Percentiles rank a stretch among this genome's conserved stretches.
Evolutionary conservation across 2,888 invertebrate genomes (phyloP).

Genomic region (Capitulum mitella): DNA sequence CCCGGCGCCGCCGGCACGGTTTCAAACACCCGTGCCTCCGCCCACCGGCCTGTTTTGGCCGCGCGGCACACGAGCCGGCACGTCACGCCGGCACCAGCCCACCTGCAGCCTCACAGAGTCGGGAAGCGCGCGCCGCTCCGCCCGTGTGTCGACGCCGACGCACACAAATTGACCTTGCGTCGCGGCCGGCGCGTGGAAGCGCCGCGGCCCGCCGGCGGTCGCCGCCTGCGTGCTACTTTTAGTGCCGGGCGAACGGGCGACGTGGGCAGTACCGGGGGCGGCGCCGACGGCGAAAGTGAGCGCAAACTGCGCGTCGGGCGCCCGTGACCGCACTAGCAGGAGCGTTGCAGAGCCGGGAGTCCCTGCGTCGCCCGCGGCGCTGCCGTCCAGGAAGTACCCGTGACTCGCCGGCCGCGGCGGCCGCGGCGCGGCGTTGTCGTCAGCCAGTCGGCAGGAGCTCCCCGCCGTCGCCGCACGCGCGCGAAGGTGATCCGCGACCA

Average conservation of each 20-base stretch:
- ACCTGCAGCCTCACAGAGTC: background rate
- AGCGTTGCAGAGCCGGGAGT: background rate
- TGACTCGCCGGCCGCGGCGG: background rate
- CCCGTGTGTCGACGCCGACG: background rate
- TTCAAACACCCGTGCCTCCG: constrained; percentile 6
- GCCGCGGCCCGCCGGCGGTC: background rate
- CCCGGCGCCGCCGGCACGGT: background rate
- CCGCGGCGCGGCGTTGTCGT: no score
- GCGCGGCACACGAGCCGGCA: background rate
- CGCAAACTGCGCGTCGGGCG: background rate
- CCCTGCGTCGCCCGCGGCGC: background rate
- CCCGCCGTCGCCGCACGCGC: background rate
- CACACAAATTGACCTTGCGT: no score
- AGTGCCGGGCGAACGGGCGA: background rate
- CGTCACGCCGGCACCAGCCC: background rate
- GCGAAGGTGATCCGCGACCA: background rate
- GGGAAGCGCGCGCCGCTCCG: background rate
- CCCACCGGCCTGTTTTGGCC: background rate
- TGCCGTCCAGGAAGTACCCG: background rate
- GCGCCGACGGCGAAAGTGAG: background rate
- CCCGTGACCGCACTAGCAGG: background rate
- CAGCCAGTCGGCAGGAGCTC: no score
- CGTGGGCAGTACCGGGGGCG: background rate
- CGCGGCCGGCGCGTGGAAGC: background rate
- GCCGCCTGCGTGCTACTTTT: background rate